Base-by-base conservation (phyloP, 2,797 vertebrate genomes). In the Lutjanus campechanus region DNA sequence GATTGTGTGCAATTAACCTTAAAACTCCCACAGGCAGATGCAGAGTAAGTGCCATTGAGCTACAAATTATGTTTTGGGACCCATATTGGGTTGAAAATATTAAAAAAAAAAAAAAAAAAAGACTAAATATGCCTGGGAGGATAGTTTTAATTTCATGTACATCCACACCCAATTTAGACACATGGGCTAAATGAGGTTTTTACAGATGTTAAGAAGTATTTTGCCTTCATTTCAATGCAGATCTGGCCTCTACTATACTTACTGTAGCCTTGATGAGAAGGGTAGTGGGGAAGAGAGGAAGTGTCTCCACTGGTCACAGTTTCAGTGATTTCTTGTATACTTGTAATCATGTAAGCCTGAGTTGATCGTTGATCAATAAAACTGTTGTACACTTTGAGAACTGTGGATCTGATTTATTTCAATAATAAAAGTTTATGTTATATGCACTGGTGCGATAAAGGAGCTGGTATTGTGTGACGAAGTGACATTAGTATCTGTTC, bases 291-390 rank as follows among this genome's bases (percentile, higher is more conserved):
- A 59, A 75, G 67, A 60, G 58, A 82, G 71, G 47, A 81, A 68
- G 77, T 68, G 83, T 90, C 76, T 79, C 89, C 80, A 85, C 73
- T 73, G 86, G 74, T 91, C 78, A 88, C 82, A 76, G 47, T 85
- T 90, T 81, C 62, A 87, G 75, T 80, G 72, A 89, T 92, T 89
- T 91, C 82, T 93, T 95, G 92, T 93, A 91, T 87, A 94, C 92
- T 87, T 93, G 86, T 92, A 91, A 92, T 89, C 87, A 89, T 92
- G 87, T 94, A 91, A 90, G 85, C 87, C 86, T 89, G 89, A 92
- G 85, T 93, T 94, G 89, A 91, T 90, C 89, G 81, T 85, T 84
- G 88, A 90, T 93, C 89, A 94, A 94, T 94, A 95, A 95, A 95
- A 88, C 89, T 83, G 84, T 95, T 92, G 92, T 92, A 92, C 85